Base-by-base conservation (phyloP, 2,797 vertebrate genomes). In the Gymnothorax reevesii region DNA sequence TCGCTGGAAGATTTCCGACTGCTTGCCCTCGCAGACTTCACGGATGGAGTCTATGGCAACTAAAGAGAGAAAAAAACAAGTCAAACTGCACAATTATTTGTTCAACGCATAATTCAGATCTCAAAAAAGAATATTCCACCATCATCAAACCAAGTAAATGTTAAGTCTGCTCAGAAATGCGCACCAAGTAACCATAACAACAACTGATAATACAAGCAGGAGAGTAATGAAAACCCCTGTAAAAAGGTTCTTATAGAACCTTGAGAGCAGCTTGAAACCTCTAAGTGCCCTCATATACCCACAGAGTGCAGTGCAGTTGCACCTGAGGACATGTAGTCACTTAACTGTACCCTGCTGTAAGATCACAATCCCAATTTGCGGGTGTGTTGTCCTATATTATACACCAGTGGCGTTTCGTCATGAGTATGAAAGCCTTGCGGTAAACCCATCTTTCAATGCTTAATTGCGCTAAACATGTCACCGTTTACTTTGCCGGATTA, bases 1-100 rank as follows among this genome's bases (percentile, higher is more conserved):
- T 33, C 98, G 97, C 95, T 99, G 98, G 94, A 99, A 99, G 91
- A 98, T 97, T 94, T 99, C 99, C 0, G 99, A 99, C 89, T 97
- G 97, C 86, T 98, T 98, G 0, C 99, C 99, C 91, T 99, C 99
- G 0, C 98, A 97, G 60, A 99, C 98, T 92, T 99, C 99, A 86
- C 97, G 97, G 91, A 99, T 96, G 55, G 97, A 97, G 94, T 99
- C 98, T 0, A 99, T 97, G 84, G 97, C 97, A 92, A 99, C 98
- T 99, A 93, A n/a, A 42, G 33, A 57, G 20, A 54, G 52, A 7
- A 54, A 79, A 9, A 20, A 86, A 71, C 73, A 79, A 9, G 22
- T 73, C 20, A 83, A 80, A 20, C 52, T 20, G 57, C 33, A 33
- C 3, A 57, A 54, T 49, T 22, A 60, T 62, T 55, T n/a, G 25